These are phyloP conservation scores for Linurgus olivaceus DNA, from an alignment of 2,797 vertebrate genomes.

Conservation along the genomic window DNA sequence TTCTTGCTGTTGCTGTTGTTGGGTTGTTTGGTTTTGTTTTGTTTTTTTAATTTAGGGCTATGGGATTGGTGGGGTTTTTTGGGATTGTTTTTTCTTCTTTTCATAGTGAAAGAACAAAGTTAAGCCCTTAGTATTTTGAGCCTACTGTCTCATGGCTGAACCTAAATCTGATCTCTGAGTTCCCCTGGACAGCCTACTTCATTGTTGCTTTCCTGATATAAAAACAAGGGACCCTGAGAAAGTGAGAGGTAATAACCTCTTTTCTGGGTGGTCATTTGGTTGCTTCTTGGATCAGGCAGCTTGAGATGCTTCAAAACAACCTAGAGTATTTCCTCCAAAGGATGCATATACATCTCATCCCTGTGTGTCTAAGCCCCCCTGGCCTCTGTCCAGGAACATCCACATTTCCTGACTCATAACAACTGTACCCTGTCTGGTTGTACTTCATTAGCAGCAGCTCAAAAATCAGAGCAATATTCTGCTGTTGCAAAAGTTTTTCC, in stretches of 20 bases:
- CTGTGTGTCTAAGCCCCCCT: not conserved
- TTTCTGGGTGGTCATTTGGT: not conserved
- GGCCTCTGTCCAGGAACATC: conserved; percentile 29
- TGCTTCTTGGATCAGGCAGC: not conserved
- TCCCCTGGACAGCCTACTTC: not conserved
- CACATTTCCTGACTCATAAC: conserved; percentile 51
- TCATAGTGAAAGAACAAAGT: not conserved
- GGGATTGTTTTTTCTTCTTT: not conserved
- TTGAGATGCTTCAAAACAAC: not conserved
- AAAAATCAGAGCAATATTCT: conserved; percentile 22
- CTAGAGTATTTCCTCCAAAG: not conserved
- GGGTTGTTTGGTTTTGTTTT: not conserved
- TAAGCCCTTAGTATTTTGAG: not conserved
- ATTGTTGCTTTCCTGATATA: not conserved
- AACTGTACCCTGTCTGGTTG: not conserved
- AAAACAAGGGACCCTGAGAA: not conserved
- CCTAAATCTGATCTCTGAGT: not conserved
- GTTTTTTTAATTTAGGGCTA: not conserved
- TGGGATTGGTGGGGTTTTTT: not conserved
- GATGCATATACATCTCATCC: not conserved
- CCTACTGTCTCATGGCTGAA: not conserved
- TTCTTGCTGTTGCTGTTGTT: not conserved
- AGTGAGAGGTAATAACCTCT: not conserved
- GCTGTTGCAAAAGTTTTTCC: conserved; percentile 33
- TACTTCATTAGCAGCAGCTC: conserved; percentile 27